Evolutionary conservation across 2,888 invertebrate genomes (phyloP), one percentile per base, ranked within the genome.

Genomic region (Temnothorax ravouxi): DNA sequence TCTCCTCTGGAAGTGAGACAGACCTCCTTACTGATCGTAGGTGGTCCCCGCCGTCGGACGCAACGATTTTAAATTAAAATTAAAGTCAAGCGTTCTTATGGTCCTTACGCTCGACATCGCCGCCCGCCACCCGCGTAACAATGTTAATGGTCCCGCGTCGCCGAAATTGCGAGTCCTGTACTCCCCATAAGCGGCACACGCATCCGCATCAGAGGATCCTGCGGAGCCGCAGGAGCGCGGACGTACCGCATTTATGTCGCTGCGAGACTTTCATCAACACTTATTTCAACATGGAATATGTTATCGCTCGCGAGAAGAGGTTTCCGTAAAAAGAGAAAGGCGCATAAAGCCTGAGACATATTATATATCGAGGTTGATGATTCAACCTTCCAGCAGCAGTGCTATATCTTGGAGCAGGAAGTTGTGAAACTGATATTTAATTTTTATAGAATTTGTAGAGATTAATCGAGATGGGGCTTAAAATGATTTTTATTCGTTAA

Each of bases 11-110:
- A 84, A 88, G 90, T 64, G 90, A 90, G 90, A 90, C 84, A 84
- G 91, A 88, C 86, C 88, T 87, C 87, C 88, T 86, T 90, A 88
- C 88, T 89, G 90, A 92, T 93, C 92, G 94, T 94, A 94, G 94
- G 94, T 94, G 94, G 94, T 94, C 94, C 88, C 91, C 84, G 85
- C 88, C 90, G 92, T 92, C 89, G 91, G 91, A 91, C 86, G 90
- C 92, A 92, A 93, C 91, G 92, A 93, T 94, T 94, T 94, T 93
- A 94, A 94, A 94, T 94, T 93, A 94, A 94, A 94, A 94, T 94
- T 94, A 93, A 94, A 93, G 92, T 92, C 92, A 92, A 91, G 91
- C 91, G 88, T 91, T 93, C 93, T 93, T 93, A 92, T 90, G 91
- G 89, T 88, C 91, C 89, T 86, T 91, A 88, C 90, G 89, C 88